phyloP scores from a whole-genome alignment of 2,797 vertebrate genomes.

The Steatocranus sp. region DNA sequence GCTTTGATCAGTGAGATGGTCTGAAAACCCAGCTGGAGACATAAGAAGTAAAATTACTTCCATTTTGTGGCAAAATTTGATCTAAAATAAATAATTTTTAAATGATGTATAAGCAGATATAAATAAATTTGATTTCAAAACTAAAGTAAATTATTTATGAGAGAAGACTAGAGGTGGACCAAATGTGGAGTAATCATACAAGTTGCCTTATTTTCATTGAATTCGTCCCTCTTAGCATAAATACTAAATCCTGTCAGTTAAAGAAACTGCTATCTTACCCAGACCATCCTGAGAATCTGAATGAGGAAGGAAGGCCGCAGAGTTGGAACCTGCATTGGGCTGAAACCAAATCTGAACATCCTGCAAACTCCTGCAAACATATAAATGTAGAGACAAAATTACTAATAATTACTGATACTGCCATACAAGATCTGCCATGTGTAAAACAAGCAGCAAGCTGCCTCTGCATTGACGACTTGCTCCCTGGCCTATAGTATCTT shows the following conservation, averaged over 20 bases:
- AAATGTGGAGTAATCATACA: not conserved
- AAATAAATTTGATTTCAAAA: not conserved
- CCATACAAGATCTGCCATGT: not conserved
- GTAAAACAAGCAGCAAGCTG: not conserved
- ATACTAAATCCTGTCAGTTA: not conserved
- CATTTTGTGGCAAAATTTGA: not conserved
- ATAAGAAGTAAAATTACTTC: not conserved
- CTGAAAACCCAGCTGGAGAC: constrained; percentile 76
- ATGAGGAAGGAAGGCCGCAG: constrained; percentile 70
- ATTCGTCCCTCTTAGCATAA: not conserved
- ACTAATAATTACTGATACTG: not conserved
- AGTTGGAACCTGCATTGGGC: constrained; percentile 78
- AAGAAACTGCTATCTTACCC: constrained; percentile 68
- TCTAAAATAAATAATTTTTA: not conserved
- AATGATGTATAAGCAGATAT: not conserved
- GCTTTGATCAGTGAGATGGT: constrained; percentile 83
- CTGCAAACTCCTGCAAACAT: constrained; percentile 84
- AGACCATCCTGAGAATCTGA: constrained; percentile 83
- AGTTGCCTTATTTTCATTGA: not conserved
- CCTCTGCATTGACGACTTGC: not conserved
- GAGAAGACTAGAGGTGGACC: not conserved
- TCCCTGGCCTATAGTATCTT: not conserved
- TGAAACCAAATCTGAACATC: constrained; percentile 99
- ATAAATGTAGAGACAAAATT: not conserved
- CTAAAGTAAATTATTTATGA: not conserved